Conservation (phyloP, 2,888 invertebrate genomes). For the Dendrolimus pini region DNA sequence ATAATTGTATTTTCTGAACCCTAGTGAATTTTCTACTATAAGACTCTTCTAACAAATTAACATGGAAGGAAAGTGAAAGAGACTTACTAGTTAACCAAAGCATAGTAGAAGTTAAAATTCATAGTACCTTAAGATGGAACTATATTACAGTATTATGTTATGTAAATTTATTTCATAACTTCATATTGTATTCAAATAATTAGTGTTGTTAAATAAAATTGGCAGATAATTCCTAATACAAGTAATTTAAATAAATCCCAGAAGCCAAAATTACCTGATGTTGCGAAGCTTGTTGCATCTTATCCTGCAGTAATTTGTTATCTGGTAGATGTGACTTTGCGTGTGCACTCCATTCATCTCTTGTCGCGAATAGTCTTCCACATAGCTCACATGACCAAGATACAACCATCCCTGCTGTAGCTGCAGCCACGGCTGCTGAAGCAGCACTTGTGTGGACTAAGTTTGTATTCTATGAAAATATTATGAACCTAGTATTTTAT, state of each 20-base stretch:
- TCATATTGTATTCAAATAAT: too few species aligned
- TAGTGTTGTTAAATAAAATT: too few species aligned
- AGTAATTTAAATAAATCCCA: constrained; percentile 4
- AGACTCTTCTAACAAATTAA: too few species aligned
- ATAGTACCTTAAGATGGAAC: too few species aligned
- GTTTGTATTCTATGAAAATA: constrained; percentile 52
- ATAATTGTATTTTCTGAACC: too few species aligned
- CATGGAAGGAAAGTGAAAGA: too few species aligned
- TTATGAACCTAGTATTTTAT: background rate
- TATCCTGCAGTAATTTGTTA: constrained; percentile 62
- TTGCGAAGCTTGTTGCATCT: constrained; percentile 65
- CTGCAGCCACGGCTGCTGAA: constrained; percentile 62
- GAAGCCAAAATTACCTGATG: constrained; percentile 42
- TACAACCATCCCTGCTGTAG: constrained; percentile 73
- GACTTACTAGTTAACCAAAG: too few species aligned
- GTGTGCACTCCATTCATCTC: constrained; percentile 87
- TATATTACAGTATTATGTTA: too few species aligned
- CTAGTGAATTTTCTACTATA: too few species aligned
- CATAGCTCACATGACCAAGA: constrained; percentile 88
- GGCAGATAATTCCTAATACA: too few species aligned
- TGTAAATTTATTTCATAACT: too few species aligned
- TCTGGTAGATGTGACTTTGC: constrained; percentile 83
- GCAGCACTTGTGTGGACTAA: constrained; percentile 68
- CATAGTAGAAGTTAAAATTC: too few species aligned
- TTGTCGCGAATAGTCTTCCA: constrained; percentile 81